Percentiles rank a stretch among this genome's conserved stretches.
Evolutionary conservation across 1,140 invertebrate genomes (phyloP).

Genomic region (Orius laevigatus): DNA sequence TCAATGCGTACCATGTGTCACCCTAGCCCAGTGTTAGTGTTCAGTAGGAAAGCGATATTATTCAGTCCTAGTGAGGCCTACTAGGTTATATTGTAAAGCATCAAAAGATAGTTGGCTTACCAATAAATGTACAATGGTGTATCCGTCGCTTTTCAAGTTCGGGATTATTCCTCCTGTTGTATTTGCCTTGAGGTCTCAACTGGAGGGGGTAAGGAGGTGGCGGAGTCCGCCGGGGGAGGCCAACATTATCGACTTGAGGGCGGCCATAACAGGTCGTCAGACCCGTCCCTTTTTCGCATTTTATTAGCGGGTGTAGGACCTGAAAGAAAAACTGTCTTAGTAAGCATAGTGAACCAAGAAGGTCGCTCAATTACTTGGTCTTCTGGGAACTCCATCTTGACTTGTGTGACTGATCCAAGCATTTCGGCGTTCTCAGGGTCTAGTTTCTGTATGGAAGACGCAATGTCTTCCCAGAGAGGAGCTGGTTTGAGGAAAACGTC

Average conservation of each 20-base stretch:
- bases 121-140: constrained; percentile 88
- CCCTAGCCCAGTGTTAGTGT: too few relatives aligned
- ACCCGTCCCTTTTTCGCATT: constrained; percentile 10
- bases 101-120: constrained; percentile 38
- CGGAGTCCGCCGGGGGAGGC: constrained; percentile 37
- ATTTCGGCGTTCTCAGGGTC: constrained; percentile 78
- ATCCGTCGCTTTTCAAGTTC: constrained; percentile 87
- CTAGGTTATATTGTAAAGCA: too few relatives aligned
- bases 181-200: constrained; percentile 37
- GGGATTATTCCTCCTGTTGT: constrained; percentile 89
- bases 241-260: constrained; percentile 24
- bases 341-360: background rate
- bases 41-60: too few relatives aligned
- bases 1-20: too few relatives aligned
- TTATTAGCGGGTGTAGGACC: constrained; percentile 13
- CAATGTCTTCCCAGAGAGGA: constrained; percentile 74
- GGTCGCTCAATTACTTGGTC: constrained; percentile 20
- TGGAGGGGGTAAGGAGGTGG: constrained; percentile 38
- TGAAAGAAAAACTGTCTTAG: constrained; percentile 7
- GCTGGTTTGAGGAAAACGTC: constrained; percentile 67
- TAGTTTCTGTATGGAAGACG: constrained; percentile 71
- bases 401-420: constrained; percentile 39
- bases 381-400: constrained; percentile 59
- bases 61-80: too few relatives aligned
- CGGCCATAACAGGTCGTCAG: constrained; percentile 32